phyloP scores from a whole-genome alignment of 2,888 invertebrate species.

The Patella depressa region DNA sequence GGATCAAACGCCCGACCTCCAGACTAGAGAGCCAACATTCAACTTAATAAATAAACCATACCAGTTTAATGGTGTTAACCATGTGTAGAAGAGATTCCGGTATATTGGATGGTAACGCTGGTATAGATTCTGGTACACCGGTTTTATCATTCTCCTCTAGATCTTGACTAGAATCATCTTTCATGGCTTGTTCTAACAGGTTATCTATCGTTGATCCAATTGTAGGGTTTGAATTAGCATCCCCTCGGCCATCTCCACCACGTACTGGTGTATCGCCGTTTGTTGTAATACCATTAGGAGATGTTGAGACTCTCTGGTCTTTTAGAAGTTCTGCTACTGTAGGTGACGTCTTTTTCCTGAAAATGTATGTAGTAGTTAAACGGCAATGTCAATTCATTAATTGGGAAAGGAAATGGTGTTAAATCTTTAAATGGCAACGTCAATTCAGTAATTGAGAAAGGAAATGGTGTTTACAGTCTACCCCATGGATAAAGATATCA shows the following conservation, averaged over 20 bases:
- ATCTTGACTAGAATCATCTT: conserved; percentile 67
- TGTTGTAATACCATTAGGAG: conserved; percentile 19
- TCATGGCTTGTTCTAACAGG: conserved; percentile 38
- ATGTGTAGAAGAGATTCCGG: conserved; percentile 72
- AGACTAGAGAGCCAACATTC: not conserved
- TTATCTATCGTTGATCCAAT: conserved; percentile 50
- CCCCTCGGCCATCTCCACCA: not conserved
- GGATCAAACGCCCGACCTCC: too few relatives aligned
- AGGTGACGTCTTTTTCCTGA: conserved; percentile 62
- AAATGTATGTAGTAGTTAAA: conserved; percentile 6
- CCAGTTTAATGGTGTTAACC: conserved; percentile 71
- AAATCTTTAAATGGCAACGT: not conserved
- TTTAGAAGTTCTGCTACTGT: conserved; percentile 65
- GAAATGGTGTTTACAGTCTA: not conserved
- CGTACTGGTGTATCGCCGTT: conserved; percentile 14
- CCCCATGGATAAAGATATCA: not conserved
- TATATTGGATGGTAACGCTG: conserved; percentile 71
- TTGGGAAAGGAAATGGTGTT: not conserved
- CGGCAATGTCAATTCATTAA: not conserved
- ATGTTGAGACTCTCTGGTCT: conserved; percentile 53
- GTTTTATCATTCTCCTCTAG: conserved; percentile 42
- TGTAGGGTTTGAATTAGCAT: conserved; percentile 20
- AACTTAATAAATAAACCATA: too few relatives aligned
- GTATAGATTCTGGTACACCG: conserved; percentile 44
- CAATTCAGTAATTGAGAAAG: not conserved